A percentile compares a stretch with the other conserved stretches of the same genome.
Evolutionary conservation across 1,140 invertebrate species (phyloP).

Genomic region (Lepidurus apus): DNA sequence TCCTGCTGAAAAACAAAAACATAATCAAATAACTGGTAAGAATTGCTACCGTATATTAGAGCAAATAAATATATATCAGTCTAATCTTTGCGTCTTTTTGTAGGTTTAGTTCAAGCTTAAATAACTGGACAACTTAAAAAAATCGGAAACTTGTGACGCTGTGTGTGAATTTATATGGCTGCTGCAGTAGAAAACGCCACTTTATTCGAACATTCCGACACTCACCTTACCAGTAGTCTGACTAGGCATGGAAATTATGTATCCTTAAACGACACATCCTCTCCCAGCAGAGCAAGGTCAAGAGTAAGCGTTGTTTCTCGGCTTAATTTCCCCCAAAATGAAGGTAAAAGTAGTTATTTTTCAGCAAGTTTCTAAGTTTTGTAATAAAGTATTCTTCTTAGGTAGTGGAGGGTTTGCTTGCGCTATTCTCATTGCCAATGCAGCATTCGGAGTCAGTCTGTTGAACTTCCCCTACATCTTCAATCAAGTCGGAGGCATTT

Average conservation of each 20-base stretch:
- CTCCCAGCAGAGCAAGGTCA: not conserved
- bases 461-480: slow-evolving; percentile 67
- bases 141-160: no score
- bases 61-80: no score
- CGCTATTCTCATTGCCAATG: slow-evolving; percentile 63
- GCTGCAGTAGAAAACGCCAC: not conserved
- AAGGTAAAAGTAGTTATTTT: not conserved
- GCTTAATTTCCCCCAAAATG: not conserved
- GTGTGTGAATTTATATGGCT: not conserved
- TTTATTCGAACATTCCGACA: slow-evolving; percentile 3
- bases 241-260: not conserved
- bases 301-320: not conserved
- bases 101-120: no score
- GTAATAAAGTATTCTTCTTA: not conserved
- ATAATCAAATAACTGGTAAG: no score
- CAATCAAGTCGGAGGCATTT: slow-evolving; percentile 59
- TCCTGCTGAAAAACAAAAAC: no score
- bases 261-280: not conserved
- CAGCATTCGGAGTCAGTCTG: slow-evolving; percentile 63
- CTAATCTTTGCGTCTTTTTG: no score
- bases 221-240: not conserved
- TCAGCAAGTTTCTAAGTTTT: not conserved
- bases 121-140: no score
- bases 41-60: no score
- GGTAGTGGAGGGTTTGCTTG: slow-evolving; percentile 54